Evolutionary conservation across 2,113 vertebrate genomes (phyloP).

Genomic region (Porphyrio hochstetteri): DNA sequence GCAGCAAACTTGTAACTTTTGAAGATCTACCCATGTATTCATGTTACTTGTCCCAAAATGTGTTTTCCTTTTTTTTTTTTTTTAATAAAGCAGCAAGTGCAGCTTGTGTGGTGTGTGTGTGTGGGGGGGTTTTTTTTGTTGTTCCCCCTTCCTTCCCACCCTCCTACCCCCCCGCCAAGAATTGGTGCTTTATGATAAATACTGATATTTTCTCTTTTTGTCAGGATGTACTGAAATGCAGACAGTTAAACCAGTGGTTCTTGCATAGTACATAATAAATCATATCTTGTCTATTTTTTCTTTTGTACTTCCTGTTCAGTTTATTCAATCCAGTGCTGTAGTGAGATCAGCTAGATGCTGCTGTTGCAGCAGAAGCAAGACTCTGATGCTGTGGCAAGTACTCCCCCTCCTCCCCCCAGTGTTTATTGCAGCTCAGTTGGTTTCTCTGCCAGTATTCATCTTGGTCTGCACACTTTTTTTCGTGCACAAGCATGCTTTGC

Average conservation of each 20-base stretch:
- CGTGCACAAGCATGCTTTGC: neutral
- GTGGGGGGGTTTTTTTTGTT: no score
- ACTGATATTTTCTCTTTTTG: neutral
- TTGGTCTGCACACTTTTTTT: neutral
- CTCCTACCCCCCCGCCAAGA: no score
- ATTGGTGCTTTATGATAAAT: neutral
- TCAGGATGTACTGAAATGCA: conserved; percentile 39
- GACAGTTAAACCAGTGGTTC: conserved; percentile 61
- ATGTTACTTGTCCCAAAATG: neutral
- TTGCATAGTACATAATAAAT: conserved; percentile 48
- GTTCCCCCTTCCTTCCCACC: no score
- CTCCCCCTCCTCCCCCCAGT: neutral
- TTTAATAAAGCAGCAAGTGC: neutral
- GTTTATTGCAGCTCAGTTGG: neutral
- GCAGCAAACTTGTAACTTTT: neutral
- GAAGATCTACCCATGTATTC: neutral
- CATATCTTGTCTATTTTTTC: conserved; percentile 39
- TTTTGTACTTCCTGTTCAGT: conserved; percentile 61
- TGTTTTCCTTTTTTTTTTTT: neutral
- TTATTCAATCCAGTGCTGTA: conserved; percentile 3
- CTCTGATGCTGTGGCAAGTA: neutral
- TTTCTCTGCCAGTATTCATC: neutral
- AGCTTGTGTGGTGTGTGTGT: neutral
- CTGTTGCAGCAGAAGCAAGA: conserved; percentile 44
- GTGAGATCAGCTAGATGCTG: conserved; percentile 61